phyloP scores from a whole-genome alignment of 2,888 invertebrate species.

The Argyra leucocephala region DNA sequence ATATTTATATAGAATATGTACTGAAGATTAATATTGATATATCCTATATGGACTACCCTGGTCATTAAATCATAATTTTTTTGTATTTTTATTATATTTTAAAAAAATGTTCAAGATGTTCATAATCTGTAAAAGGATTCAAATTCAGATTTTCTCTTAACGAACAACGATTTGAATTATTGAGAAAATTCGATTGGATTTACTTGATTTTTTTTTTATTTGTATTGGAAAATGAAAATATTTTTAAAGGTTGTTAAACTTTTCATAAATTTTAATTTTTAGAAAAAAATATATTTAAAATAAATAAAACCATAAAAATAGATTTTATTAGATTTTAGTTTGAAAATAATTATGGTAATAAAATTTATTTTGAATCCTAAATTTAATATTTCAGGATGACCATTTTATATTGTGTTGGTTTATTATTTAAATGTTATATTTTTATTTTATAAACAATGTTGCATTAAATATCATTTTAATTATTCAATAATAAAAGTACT shows the following conservation, averaged over 20 bases:
- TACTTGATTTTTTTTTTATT: background rate
- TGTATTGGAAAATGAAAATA: background rate
- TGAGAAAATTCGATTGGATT: background rate
- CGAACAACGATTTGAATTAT: background rate
- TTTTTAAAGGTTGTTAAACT: background rate
- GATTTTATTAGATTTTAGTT: conserved; percentile 1
- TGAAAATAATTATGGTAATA: conserved; percentile 1
- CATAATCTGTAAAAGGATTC: background rate
- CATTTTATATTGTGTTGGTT: too few species aligned
- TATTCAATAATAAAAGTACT: background rate
- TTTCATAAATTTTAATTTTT: background rate
- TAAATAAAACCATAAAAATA: background rate
- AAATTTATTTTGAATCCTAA: too few species aligned
- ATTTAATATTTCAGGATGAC: too few species aligned
- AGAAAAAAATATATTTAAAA: background rate
- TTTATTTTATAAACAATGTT: background rate
- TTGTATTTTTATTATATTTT: background rate
- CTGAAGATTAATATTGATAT: too few species aligned
- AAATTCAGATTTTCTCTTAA: background rate
- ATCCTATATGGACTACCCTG: background rate
- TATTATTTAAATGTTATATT: too few species aligned
- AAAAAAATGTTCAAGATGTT: background rate
- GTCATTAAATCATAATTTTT: background rate
- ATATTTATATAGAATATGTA: too few species aligned
- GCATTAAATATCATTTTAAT: background rate